Evolutionary conservation across 2,888 invertebrate species (phyloP).

Genomic region (Melieria omissa): DNA sequence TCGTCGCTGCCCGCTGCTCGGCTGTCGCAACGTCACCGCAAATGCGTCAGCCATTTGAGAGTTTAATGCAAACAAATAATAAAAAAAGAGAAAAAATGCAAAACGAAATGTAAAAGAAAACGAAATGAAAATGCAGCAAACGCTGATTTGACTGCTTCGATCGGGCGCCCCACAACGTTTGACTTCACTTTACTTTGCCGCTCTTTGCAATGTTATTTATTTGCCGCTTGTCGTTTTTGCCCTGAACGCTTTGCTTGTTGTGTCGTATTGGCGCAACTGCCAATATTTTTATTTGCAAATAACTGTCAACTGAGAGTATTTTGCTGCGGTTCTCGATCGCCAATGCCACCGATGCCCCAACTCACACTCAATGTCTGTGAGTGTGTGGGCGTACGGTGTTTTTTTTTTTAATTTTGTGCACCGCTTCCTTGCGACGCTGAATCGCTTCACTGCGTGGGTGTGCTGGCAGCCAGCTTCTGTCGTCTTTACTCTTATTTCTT

Average conservation of each 20-base stretch:
- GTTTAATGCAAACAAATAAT: background rate
- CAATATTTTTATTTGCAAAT: conserved; percentile 55
- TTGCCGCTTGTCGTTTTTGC: conserved; percentile 29
- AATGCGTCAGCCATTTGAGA: background rate
- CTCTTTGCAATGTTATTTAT: background rate
- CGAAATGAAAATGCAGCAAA: background rate
- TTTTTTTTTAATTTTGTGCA: conserved; percentile 17
- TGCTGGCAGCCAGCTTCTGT: conserved; percentile 7
- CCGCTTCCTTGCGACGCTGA: background rate
- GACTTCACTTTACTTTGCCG: no score
- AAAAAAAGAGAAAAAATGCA: background rate
- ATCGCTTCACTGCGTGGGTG: conserved; percentile 8
- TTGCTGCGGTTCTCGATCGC: background rate
- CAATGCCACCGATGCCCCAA: background rate
- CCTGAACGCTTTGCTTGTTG: conserved; percentile 17
- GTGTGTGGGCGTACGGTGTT: conserved; percentile 16
- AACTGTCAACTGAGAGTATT: conserved; percentile 56
- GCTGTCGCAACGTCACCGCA: background rate
- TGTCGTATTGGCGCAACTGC: conserved; percentile 41
- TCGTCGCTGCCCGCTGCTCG: background rate
- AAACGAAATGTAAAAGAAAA: background rate
- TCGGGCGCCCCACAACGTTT: background rate
- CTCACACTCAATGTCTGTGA: conserved; percentile 11
- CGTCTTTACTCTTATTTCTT: background rate
- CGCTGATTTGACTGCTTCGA: background rate